A percentile compares a stretch with the other conserved stretches of the same genome.
Conservation (phyloP, 2,113 vertebrate species). For the Phycodurus eques region DNA sequence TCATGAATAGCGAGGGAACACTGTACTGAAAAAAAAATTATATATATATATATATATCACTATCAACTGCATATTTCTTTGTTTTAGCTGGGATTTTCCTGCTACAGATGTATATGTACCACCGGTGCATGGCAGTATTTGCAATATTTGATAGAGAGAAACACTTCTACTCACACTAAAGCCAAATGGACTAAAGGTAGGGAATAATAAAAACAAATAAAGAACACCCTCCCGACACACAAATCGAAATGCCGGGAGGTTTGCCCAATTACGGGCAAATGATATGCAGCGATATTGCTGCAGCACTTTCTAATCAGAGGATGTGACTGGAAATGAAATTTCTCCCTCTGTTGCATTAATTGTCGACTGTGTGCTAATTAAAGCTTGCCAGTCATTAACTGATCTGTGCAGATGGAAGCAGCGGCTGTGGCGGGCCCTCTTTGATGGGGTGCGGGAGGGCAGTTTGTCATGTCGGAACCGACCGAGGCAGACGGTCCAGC, state of each 20-base stretch:
- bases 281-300: conserved; percentile 65
- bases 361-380: conserved; percentile 75
- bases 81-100: too few relatives aligned
- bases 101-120: too few relatives aligned
- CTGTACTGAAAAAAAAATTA: too few relatives aligned
- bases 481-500: background rate
- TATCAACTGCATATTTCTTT: too few relatives aligned
- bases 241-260: conserved; percentile 48
- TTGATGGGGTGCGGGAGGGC: conserved; percentile 7
- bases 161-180: too few relatives aligned
- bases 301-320: conserved; percentile 58
- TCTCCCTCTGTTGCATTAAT: conserved; percentile 63
- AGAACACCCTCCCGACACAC: conserved; percentile 4
- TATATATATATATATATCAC: too few relatives aligned
- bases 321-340: conserved; percentile 71
- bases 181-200: background rate
- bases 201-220: background rate
- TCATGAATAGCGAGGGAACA: too few relatives aligned
- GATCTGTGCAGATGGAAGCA: conserved; percentile 48
- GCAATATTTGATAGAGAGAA: too few relatives aligned
- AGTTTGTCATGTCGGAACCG: background rate
- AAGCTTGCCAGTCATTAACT: conserved; percentile 60
- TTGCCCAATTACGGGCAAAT: conserved; percentile 68
- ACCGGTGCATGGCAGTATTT: too few relatives aligned
- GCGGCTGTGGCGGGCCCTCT: conserved; percentile 32